Evolutionary conservation across 2,113 vertebrate genomes (phyloP).

Genomic region (Dipodomys ordii): DNA sequence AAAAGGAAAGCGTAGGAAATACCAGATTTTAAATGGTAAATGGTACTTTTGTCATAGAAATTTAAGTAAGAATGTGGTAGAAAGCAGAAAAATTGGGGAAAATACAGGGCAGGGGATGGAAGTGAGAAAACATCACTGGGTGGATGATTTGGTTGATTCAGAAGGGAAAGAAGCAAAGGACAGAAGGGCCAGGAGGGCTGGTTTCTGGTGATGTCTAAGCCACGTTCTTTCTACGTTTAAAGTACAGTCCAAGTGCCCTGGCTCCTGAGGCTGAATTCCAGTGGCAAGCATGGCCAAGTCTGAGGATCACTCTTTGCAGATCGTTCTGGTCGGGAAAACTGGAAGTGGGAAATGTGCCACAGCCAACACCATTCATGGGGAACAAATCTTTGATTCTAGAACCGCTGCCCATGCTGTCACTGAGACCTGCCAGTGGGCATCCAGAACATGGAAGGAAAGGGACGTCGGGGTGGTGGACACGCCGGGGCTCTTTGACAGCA

Average conservation of each 20-base stretch:
- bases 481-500: conserved; percentile 63
- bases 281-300: background rate
- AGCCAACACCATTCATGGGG: conserved; percentile 58
- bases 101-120: no score
- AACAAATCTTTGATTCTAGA: fast-evolving
- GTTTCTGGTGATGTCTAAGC: background rate
- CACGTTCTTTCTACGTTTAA: background rate
- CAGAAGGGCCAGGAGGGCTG: background rate
- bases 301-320: background rate
- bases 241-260: background rate
- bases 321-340: conserved; percentile 48
- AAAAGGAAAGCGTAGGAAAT: background rate
- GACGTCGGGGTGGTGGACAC: conserved; percentile 35
- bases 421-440: background rate
- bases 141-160: background rate
- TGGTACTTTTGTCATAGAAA: background rate
- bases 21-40: background rate
- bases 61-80: background rate
- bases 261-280: background rate
- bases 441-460: background rate
- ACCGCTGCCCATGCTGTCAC: background rate
- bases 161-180: background rate
- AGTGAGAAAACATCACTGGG: no score
- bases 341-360: conserved; percentile 60
- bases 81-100: background rate